Evolutionary conservation across 2,113 vertebrate genomes (phyloP), one percentile per base, ranked within the genome.

Genomic region (Hiodon tergisus): DNA sequence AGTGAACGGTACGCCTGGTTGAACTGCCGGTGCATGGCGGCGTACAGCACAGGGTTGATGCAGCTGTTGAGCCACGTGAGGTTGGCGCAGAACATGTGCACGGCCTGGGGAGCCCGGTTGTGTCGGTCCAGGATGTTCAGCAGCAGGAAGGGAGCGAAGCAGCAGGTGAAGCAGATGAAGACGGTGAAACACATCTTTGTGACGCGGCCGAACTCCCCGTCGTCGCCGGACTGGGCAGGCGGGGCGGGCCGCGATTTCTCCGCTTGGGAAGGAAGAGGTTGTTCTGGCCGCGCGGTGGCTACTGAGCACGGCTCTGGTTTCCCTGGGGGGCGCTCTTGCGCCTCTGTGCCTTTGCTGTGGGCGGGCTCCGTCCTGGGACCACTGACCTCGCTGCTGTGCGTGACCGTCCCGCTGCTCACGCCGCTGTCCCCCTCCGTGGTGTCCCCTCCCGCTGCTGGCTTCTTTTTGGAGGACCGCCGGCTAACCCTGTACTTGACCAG

Each of bases 61-160:
- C 94, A 95, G 74, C 91, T 91, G 72, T 94, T 96, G 71, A 95
- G 88, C 94, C 95, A 96, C 51, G 92, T 94, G 73, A 95, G 87
- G 81, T 96, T 96, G 65, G 92, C 92, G 9, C 90, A 90, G 8
- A 96, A 82, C 94, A 95, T 93, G 81, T 96, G 92, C 46, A 91
- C 51, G 0, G 91, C 80, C 13, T 84, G 90, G 0, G 94, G 95
- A 10, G 93, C 91, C 0, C 50, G 79, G 58, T 82, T 89, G 0
- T n/a, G 73, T 70, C 88, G 88, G 74, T 95, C 93, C 0, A 83
- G 80, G 55, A 93, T 92, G 80, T 94, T 95, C 66, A 96, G 81
- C 50, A 95, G 67, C 62, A 95, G 51, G 83, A 95, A 95, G 1
- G 94, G 93, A 0, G 86, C 89, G 57, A 92, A 96, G 78, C 92